phyloP scores from a whole-genome alignment of 2,888 invertebrate genomes.

The Caenorhabditis sp. region DNA sequence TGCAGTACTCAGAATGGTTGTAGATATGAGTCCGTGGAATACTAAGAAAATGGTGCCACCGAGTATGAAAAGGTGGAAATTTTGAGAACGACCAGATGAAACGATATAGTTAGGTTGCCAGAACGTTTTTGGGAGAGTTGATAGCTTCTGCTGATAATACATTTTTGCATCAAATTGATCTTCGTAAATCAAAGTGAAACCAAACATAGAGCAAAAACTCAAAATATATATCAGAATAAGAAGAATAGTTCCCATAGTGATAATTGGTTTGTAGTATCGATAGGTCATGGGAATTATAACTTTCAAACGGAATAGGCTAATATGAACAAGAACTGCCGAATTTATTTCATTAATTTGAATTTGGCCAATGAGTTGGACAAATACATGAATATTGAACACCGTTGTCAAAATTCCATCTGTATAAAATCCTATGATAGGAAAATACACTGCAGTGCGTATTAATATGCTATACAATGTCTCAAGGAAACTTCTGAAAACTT shows the following conservation, averaged over 20 bases:
- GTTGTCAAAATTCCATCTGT: conserved; percentile 23
- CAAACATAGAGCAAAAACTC: not conserved
- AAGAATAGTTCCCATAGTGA: conserved; percentile 15
- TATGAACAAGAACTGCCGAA: conserved; percentile 19
- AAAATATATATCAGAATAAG: conserved; percentile 17
- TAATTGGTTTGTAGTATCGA: conserved; percentile 18
- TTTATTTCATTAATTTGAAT: conserved; percentile 17
- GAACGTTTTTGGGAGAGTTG: not conserved
- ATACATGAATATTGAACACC: conserved; percentile 17
- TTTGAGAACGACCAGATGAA: not conserved
- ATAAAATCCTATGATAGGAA: conserved; percentile 33
- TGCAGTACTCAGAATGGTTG: not conserved
- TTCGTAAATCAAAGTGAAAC: conserved; percentile 14
- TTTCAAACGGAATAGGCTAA: conserved; percentile 29
- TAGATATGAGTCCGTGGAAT: not conserved
- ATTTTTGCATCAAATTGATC: conserved; percentile 16
- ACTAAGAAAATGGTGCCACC: not conserved
- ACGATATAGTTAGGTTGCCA: not conserved
- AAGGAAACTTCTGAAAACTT: conserved; percentile 24
- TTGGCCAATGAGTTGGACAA: conserved; percentile 22
- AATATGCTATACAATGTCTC: conserved; percentile 23
- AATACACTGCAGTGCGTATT: conserved; percentile 22
- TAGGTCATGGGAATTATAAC: conserved; percentile 32
- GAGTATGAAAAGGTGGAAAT: not conserved
- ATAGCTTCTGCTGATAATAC: not conserved